Evolutionary conservation across 2,113 vertebrate genomes (phyloP), one percentile per base, ranked within the genome.

Genomic region (Rhinogobius similis): DNA sequence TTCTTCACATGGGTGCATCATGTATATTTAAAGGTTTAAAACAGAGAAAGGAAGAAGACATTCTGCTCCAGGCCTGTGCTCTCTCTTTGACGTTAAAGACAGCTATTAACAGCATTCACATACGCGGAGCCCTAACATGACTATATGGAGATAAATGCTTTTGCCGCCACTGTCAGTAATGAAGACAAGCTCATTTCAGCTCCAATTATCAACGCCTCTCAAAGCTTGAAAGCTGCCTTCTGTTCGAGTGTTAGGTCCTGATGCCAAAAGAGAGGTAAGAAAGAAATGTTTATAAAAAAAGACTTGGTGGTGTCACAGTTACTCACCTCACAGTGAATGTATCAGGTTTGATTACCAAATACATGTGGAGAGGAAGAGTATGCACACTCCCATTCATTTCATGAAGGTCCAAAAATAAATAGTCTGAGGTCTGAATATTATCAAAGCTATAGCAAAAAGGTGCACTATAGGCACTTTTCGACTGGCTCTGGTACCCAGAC

Each of bases 181-280:
- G 78, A 85, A 84, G 82, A 85, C 78, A 86, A 82, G 75, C 84
- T 85, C 76, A 81, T 89, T 87, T 86, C 70, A 87, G 83, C 79
- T 80, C 67, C 64, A 87, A 87, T 88, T 80, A 83, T 88, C 74
- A 72, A 85, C 16, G 74, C 82, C 70, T 83, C 76, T 85, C 74
- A 85, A 78, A 78, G 63, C 69, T 77, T 75, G 82, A 83, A 78
- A 71, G 70, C 78, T 27, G 63, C 41, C 61, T 72, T 61, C 43
- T 66, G 26, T 59, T 12, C 59, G 66, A 56, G 58, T 61, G 67
- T 68, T 71, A 61, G 72, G 68, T 76, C 64, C 64, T 77, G 32
- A 73, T 48, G 53, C 73, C 41, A 73, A 68, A 59, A 38, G 14
- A 82, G 46, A 53, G 32, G 23, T 59, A 9, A 61, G 5, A 4